Evolutionary conservation across 2,113 vertebrate species (phyloP), one percentile per base, ranked within the genome.

Genomic region (Microcebus tavaratra): DNA sequence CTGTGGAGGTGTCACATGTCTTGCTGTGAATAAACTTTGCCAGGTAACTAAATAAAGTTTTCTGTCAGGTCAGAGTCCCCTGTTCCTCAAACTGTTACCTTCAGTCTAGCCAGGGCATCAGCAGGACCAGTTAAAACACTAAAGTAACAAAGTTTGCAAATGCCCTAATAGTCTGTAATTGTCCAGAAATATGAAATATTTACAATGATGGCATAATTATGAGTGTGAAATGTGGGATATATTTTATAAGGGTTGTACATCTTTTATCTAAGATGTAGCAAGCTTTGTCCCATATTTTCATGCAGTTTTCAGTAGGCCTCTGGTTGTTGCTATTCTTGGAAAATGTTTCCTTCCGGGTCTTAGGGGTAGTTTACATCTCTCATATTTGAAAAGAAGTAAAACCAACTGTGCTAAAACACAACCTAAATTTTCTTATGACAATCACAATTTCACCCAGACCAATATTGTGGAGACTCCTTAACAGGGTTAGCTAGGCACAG

Each of bases 321-420:
- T 70, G 76, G 59, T 75, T n/a, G 8, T 39, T 39, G 23, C 17
- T 91, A 18, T 42, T 34, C 25, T 91, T 68, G 48, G 23, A 50
- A 84, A 80, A 73, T n/a, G 1, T 4, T 72, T 94, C 14, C 25
- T 89, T 91, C 63, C 34, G n/a, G 55, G 36, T 73, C 53, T 61
- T 57, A 84, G 15, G 3, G 11, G 39, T 89, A 78, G 12, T 18
- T 81, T 53, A 89, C 76, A 57, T 81, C 20, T 78, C 48, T 7
- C 70, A 83, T 4, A 88, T 57, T 67, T 79, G 27, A 93, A 91
- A n/a, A 88, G 13, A 91, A 81, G 27, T 76, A 88, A 96, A 92
- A 88, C 14, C 45, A 81, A 31, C n/a, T 42, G 11, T 53, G 53
- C 53, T 92, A 53, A 82, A 67, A 59, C 17, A 63, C n/a, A 84